A percentile compares a stretch with the other conserved stretches of the same genome.
Evolutionary conservation across 2,888 invertebrate species (phyloP).

Genomic region (Beris morrisii): DNA sequence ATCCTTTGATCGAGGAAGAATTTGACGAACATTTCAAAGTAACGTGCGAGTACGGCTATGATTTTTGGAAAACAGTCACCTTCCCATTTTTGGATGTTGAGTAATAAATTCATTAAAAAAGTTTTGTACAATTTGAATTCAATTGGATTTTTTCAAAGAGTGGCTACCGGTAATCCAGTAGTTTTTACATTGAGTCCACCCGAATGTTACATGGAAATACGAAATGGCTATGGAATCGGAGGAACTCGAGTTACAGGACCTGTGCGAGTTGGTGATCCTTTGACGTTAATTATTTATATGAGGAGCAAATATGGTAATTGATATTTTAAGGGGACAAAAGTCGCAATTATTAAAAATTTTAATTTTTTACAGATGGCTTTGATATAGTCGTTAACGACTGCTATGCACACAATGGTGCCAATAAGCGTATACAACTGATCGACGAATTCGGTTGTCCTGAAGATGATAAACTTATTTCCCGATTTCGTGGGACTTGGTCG

Average conservation of each 20-base stretch:
- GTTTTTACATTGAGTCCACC: constrained; percentile 91
- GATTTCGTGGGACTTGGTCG: constrained; percentile 92
- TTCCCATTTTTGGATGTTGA: constrained; percentile 93
- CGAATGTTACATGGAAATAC: constrained; percentile 94
- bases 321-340: background rate
- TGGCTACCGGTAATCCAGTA: constrained; percentile 92
- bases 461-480: constrained; percentile 88
- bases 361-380: constrained; percentile 74
- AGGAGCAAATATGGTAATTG: constrained; percentile 85
- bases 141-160: constrained; percentile 59
- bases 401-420: constrained; percentile 90
- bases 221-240: constrained; percentile 85
- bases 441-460: constrained; percentile 93
- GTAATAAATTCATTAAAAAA: constrained; percentile 64
- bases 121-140: background rate
- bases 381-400: constrained; percentile 95
- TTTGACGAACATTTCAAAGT: constrained; percentile 94
- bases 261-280: constrained; percentile 88
- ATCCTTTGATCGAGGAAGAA: constrained; percentile 89
- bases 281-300: constrained; percentile 92
- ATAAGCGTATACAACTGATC: constrained; percentile 87
- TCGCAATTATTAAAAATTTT: background rate
- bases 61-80: constrained; percentile 95
- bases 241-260: constrained; percentile 86
- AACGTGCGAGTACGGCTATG: constrained; percentile 94